Evolutionary conservation across 2,888 invertebrate species (phyloP), one percentile per base, ranked within the genome.

Genomic region (Brachyptera putata): DNA sequence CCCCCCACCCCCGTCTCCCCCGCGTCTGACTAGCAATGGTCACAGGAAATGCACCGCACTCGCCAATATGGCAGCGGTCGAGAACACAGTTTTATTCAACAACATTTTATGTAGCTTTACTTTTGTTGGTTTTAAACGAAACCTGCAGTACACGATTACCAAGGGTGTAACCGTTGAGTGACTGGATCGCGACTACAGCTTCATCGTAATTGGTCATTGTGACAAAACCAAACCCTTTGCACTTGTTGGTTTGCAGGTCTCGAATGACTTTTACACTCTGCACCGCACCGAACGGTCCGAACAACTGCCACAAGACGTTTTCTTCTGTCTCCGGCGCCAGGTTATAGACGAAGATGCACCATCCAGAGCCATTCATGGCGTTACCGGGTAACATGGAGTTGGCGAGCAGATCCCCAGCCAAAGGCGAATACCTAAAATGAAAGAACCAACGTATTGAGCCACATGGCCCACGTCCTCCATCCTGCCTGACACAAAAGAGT

Each of bases 191-290:
- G 70, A 94, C 91, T 66, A 95, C 87, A 63, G 96, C 94, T 78
- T 97, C 96, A 72, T 96, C 95, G 75, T 97, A 96, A 78, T 95
- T 95, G 74, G 95, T 95, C 96, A 97, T 97, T 67, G 95, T 95
- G 69, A 97, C 95, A 77, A 96, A 96, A 68, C 95, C 97, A 77
- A 95, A 97, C 66, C 97, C 97, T 82, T 95, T 96, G 81, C 96
- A 96, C 78, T 96, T 96, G 81, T 94, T 94, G 68, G 95, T 95
- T 72, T 92, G 89, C 70, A 92, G 85, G 81, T 96, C 95, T 72
- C 94, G 87, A 74, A 95, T 93, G 70, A 96, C 95, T 82, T 96
- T 96, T 69, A 96, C 95, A 79, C 91, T 92, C 79, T 95, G 93
- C 72, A 97, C 95, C 70, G 95, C 95, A 70, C 96, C 96, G 73